Conservation (phyloP, 2,797 vertebrate species). For the Eptatretus atami region DNA sequence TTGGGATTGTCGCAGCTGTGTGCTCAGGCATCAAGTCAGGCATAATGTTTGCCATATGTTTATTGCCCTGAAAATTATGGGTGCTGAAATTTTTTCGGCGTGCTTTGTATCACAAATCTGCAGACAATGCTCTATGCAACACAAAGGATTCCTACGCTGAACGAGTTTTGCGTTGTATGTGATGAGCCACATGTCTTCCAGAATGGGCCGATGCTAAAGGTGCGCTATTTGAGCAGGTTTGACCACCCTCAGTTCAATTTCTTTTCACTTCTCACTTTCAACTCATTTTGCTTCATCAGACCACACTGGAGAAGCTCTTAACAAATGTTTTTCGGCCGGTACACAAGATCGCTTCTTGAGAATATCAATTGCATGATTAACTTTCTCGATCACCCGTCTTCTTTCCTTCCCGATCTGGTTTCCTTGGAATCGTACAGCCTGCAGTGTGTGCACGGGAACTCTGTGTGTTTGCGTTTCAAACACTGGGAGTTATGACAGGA, state of each 20-base stretch:
- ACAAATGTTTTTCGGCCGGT: no score
- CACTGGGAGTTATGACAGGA: constrained; percentile 86
- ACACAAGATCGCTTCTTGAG: no score
- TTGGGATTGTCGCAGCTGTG: constrained; percentile 10
- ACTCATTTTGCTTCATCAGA: no score
- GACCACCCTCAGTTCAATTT: no score
- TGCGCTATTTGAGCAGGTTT: constrained; percentile 13
- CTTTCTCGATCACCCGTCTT: no score
- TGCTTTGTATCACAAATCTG: constrained; percentile 5
- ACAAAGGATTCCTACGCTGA: constrained; percentile 80
- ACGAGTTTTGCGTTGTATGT: constrained; percentile 93
- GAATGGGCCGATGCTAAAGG: constrained; percentile 97
- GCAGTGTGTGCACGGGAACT: constrained; percentile 86
- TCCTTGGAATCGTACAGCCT: constrained; percentile 20
- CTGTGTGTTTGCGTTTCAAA: constrained; percentile 96
- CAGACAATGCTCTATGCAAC: constrained; percentile 98
- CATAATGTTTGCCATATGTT: background rate
- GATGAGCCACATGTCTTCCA: constrained; percentile 98
- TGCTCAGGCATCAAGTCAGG: constrained; percentile 10
- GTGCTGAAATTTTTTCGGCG: constrained; percentile 10
- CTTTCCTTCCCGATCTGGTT: no score
- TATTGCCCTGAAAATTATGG: background rate
- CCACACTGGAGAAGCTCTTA: no score
- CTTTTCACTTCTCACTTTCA: no score
- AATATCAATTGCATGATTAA: no score